These are phyloP conservation scores for Drosophila histrio DNA, from an alignment of 2,888 invertebrate species.

Conservation along the genomic window DNA sequence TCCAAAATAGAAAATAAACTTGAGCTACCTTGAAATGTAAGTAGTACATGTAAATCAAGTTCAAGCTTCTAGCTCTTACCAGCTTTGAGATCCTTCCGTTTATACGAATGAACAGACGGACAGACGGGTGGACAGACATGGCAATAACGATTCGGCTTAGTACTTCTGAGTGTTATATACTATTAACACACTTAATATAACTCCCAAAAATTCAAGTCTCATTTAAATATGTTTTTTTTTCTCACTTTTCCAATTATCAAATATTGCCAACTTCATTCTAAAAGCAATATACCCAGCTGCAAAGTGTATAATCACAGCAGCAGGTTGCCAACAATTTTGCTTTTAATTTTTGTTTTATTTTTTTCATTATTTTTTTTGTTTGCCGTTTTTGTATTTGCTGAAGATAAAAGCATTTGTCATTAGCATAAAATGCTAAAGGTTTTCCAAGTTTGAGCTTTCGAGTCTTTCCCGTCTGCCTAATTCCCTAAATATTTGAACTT, in stretches of 20 bases:
- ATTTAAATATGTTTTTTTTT: neutral
- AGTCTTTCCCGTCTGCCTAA: conserved; percentile 35
- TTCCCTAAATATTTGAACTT: conserved; percentile 73
- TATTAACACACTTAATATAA: too few relatives aligned
- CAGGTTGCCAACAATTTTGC: conserved; percentile 65
- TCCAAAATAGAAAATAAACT: too few relatives aligned
- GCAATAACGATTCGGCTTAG: too few relatives aligned
- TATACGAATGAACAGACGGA: too few relatives aligned
- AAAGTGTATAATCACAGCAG: conserved; percentile 51
- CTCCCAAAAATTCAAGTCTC: neutral
- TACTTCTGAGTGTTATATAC: too few relatives aligned
- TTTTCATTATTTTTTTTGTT: conserved; percentile 23
- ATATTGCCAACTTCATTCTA: conserved; percentile 3
- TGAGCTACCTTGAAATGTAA: too few relatives aligned
- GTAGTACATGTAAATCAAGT: too few relatives aligned
- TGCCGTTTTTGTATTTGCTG: conserved; percentile 40
- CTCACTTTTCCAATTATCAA: neutral
- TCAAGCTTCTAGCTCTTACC: too few relatives aligned
- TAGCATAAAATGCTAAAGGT: conserved; percentile 73
- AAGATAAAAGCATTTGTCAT: conserved; percentile 79
- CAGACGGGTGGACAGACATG: too few relatives aligned
- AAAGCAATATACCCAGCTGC: conserved; percentile 4
- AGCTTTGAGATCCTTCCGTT: too few relatives aligned
- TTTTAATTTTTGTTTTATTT: conserved; percentile 52
- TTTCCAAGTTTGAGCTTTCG: conserved; percentile 40